Evolutionary conservation across 2,797 vertebrate species (phyloP), one percentile per base, ranked within the genome.

Genomic region (Ibycter americanus): DNA sequence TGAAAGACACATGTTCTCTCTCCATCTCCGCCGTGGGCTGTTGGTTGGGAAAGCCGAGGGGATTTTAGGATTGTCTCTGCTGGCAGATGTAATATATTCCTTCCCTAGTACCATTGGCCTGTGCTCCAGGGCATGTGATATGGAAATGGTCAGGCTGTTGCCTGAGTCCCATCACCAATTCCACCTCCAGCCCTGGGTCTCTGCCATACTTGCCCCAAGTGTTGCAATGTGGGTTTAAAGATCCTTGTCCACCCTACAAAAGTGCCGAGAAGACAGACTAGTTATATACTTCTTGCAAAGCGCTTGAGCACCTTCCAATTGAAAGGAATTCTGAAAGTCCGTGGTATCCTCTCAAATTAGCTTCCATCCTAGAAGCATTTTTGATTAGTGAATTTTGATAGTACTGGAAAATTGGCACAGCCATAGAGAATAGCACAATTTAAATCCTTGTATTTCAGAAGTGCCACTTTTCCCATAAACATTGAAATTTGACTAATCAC

Each of bases 381-480:
- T 54, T 93, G 94, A 87, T 95, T 79, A 90, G 80, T 59, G 70
- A 87, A 89, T 94, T 93, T 96, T 89, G 86, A 87, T 87, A 80
- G 52, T 27, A 36, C 52, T 3, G 71, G 93, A 79, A 95, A 96
- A 80, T 38, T 87, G 90, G 86, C 92, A 92, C 90, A 80, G 63
- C 36, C 74, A 10, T 59, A 44, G 81, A 90, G 56, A 93, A 93
- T 34, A 95, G 96, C 96, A 96, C 95, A 95, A 83, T 94, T 93
- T 83, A 54, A 89, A 85, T 78, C 84, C 66, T 94, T 76, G 8
- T 9, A 19, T 77, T 96, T 80, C 74, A 90, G 59, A 95, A 96
- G 92, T 94, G 93, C 92, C 90, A 90, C 90, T 96, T 96, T 96
- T 77, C 82, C 76, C 84, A 88, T 86, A 93, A 94, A 91, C 79